Conservation (phyloP, 1,140 invertebrate species). For the Ruditapes philippinarum region DNA sequence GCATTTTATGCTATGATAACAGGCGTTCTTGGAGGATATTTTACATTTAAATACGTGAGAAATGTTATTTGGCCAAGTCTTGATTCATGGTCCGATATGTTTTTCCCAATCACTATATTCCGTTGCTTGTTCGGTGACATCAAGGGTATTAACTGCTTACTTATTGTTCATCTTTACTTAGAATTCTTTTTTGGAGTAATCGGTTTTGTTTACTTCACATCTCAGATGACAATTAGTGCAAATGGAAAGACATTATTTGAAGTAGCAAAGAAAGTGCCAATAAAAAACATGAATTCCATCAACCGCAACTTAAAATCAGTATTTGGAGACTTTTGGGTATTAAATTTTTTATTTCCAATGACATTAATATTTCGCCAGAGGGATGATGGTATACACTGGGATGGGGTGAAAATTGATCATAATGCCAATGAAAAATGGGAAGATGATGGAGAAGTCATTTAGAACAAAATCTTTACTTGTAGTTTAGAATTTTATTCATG, state of each 20-base stretch:
- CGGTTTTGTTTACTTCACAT: constrained; percentile 72
- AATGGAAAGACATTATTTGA: constrained; percentile 76
- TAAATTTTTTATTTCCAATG: constrained; percentile 80
- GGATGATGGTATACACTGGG: constrained; percentile 74
- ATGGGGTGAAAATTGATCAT: constrained; percentile 73
- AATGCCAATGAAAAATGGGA: constrained; percentile 62
- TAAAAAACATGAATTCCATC: constrained; percentile 61
- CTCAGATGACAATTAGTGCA: constrained; percentile 70
- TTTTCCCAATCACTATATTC: constrained; percentile 65
- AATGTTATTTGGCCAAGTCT: constrained; percentile 45
- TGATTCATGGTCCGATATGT: constrained; percentile 63
- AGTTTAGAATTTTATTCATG: too few relatives aligned
- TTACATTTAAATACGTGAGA: constrained; percentile 69
- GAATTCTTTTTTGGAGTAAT: constrained; percentile 69
- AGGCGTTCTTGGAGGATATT: constrained; percentile 62
- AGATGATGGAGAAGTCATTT: constrained; percentile 42
- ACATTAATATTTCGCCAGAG: constrained; percentile 77
- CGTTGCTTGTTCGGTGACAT: constrained; percentile 45
- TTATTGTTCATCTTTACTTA: constrained; percentile 63
- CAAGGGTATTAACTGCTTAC: constrained; percentile 27
- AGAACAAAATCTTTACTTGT: too few relatives aligned
- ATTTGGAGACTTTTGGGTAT: constrained; percentile 80
- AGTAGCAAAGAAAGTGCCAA: constrained; percentile 67
- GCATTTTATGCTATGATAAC: constrained; percentile 89
- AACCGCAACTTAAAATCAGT: constrained; percentile 76